Evolutionary conservation across 2,888 invertebrate species (phyloP).

Genomic region (Ectobius pallidus): DNA sequence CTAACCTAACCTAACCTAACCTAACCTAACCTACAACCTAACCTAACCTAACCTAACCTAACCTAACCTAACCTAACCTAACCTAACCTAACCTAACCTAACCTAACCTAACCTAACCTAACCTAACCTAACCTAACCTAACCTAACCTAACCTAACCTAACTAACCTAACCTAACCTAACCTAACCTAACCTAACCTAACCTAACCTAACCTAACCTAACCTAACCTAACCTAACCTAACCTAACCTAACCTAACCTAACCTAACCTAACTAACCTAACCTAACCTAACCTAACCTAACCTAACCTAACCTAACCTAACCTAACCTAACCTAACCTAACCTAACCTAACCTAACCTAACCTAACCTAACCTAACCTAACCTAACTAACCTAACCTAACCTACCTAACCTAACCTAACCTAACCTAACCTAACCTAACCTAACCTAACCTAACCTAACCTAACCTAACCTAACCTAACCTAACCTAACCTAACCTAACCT

Average conservation of each 20-base stretch:
- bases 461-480: conserved; percentile 27
- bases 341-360: conserved; percentile 47
- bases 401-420: conserved; percentile 47
- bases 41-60: conserved; percentile 34
- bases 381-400: too few relatives aligned
- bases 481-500: conserved; percentile 27
- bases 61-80: conserved; percentile 22
- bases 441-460: conserved; percentile 29
- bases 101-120: background rate
- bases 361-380: conserved; percentile 45
- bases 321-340: conserved; percentile 48
- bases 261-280: too few relatives aligned
- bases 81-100: too few relatives aligned
- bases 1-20: conserved; percentile 43
- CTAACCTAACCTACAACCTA: conserved; percentile 41
- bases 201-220: conserved; percentile 39
- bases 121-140: conserved; percentile 13
- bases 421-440: conserved; percentile 38
- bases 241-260: conserved; percentile 47
- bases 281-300: conserved; percentile 46
- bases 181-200: conserved; percentile 7
- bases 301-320: conserved; percentile 48
- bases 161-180: conserved; percentile 29
- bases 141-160: conserved; percentile 46
- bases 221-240: conserved; percentile 44